These are phyloP conservation scores for Apodemus agrarius DNA, from an alignment of 2,797 vertebrate genomes.

Conservation along the genomic window DNA sequence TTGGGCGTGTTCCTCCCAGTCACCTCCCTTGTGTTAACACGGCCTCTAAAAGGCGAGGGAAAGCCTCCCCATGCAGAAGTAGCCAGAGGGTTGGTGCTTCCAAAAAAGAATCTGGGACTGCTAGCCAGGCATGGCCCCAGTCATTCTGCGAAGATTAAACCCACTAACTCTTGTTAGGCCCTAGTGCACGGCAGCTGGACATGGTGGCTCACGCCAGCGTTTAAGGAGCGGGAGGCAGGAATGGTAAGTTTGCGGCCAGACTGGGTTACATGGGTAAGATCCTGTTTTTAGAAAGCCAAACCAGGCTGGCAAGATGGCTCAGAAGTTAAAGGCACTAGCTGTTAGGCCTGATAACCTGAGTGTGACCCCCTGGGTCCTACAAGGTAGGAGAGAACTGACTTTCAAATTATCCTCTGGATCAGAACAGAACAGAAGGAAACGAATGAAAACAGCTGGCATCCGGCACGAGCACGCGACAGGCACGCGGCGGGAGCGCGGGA, in stretches of 20 bases:
- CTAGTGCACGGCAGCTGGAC: neutral
- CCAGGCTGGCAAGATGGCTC: neutral
- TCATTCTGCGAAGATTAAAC: neutral
- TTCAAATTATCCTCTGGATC: neutral
- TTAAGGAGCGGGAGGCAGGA: neutral
- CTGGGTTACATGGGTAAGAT: neutral
- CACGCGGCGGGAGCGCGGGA: neutral
- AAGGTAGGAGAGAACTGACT: neutral
- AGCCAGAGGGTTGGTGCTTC: neutral
- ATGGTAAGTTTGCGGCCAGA: neutral
- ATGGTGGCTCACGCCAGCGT: neutral
- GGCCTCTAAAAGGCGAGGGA: neutral
- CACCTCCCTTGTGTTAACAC: neutral
- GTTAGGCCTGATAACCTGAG: neutral
- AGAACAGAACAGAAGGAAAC: neutral
- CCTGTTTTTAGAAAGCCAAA: neutral
- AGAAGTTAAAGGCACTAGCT: neutral
- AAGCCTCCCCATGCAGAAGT: neutral
- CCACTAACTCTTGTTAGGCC: neutral
- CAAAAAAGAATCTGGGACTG: neutral
- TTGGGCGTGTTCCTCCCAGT: too few relatives aligned
- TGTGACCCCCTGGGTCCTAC: neutral
- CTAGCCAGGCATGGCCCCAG: neutral
- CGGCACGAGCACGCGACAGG: neutral
- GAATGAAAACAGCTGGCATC: neutral